Evolutionary conservation across 2,113 vertebrate species (phyloP), one percentile per base, ranked within the genome.

Genomic region (Microcebus jonahi): DNA sequence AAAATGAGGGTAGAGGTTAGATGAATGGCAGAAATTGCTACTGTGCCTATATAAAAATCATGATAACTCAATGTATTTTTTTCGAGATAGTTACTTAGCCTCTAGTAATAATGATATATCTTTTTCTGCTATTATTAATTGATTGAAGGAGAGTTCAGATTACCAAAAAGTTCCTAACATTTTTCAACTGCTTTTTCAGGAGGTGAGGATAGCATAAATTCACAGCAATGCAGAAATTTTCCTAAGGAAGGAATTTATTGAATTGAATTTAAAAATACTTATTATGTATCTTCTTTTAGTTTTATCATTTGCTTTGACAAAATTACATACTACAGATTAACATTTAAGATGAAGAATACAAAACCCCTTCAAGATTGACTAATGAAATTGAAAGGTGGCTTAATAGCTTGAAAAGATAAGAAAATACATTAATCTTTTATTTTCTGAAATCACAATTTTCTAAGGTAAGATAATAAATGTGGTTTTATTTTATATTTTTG

Each of bases 401-500:
- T 97, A 98, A 89, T 88, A 27, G n/a, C 50, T 95, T 94, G 39
- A 48, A 90, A 95, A 93, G 63, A 93, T 91, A 90, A 94, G 55
- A 91, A 97, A 91, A 89, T 91, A 82, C 57, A 96, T 94, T 92
- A 96, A 84, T 95, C 82, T 96, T 94, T 96, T 95, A 96, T 91
- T 97, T 96, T 96, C 17, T 90, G 59, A 86, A 94, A 94, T 96
- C 45, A 76, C 13, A 71, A 50, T 96, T 94, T 97, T 97, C 73
- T 87, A 27, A 92, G 27, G 73, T 79, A 80, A 88, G 91, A 95
- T 87, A 94, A 92, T 93, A 95, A 97, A 57, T 92, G 65, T 96
- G 36, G 67, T 79, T 96, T 96, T 95, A 90, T 89, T 95, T 92
- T 50, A n/a, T 80, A 93, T 92, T 94, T 97, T 92, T 88, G 50